Evolutionary conservation across 2,888 invertebrate species (phyloP), one percentile per base, ranked within the genome.

Genomic region (Sarcophaga rosellei): DNA sequence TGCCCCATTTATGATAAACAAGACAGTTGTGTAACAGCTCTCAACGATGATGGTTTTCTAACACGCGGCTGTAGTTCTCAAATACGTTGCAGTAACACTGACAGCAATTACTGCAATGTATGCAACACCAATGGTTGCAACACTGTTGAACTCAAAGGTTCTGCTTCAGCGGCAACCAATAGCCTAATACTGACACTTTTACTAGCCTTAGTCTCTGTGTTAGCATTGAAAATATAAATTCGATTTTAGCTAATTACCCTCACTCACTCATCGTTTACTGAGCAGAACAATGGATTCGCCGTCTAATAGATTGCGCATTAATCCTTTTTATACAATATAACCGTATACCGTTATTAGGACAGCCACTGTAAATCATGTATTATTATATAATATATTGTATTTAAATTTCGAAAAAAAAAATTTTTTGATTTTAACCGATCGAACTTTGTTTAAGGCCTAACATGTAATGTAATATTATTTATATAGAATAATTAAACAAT

Each of bases 41-140:
- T 83, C 1, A 59, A 68, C 12, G 23, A 74, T 0, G 66, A 89
- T 1, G 85, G 87, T 0, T 73, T 81, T 2, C 66, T 91, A 0
- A 83, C 87, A 75, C 92, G 92, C 35, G 92, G 91, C 15, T 92
- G 92, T 81, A 85, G 80, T 25, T 79, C 84, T 45, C 53, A 84
- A 21, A 3, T 91, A 4, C 12, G 89, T 17, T 92, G 93, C 66
- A 88, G 89, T 10, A 77, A 10, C 12, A 72, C 79, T 20, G 88
- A 90, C 15, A 62, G 15, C 0, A 87, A 88, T 4, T 80, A 88
- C 2, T 92, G 92, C 81, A 25, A 89, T 23, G 80, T 88, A 20
- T 92, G 92, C 75, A 20, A 76, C 11, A 76, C 84, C 0, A 89
- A 91, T 76, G 89, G 88, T 1, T 92, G 92, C 87, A 92, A 92